A percentile compares a stretch with the other conserved stretches of the same genome.
These are phyloP conservation scores for Colinus virginianus DNA, from an alignment of 2,113 vertebrate species.

Conservation along the genomic window DNA sequence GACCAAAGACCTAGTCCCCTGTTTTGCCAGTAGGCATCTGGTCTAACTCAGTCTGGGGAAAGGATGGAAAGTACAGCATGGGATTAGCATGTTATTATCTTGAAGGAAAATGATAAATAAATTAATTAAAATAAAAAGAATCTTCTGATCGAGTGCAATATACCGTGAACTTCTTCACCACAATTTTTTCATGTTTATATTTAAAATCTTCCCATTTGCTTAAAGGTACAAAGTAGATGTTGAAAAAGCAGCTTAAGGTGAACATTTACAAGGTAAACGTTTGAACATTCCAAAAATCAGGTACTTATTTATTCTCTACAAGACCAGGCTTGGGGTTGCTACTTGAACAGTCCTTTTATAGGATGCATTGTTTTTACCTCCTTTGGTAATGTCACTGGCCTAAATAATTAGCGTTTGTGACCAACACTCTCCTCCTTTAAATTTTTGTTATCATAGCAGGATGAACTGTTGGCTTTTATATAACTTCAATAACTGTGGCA, in stretches of 20 bases:
- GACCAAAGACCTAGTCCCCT: background rate
- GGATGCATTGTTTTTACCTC: background rate
- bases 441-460: background rate
- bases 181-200: background rate
- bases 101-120: background rate
- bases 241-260: background rate
- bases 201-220: background rate
- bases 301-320: background rate
- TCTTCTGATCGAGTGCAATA: background rate
- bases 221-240: background rate
- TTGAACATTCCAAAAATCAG: background rate
- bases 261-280: background rate
- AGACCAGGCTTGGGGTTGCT: background rate
- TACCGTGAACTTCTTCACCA: background rate
- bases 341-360: background rate
- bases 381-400: background rate
- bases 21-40: background rate
- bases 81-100: background rate
- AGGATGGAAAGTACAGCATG: background rate
- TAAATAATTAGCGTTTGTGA: background rate
- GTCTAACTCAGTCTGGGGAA: background rate
- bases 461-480: background rate
- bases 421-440: background rate
- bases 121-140: background rate
- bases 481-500: background rate